These are phyloP conservation scores for Miltochrista miniata DNA, from an alignment of 2,888 invertebrate species.

Conservation along the genomic window DNA sequence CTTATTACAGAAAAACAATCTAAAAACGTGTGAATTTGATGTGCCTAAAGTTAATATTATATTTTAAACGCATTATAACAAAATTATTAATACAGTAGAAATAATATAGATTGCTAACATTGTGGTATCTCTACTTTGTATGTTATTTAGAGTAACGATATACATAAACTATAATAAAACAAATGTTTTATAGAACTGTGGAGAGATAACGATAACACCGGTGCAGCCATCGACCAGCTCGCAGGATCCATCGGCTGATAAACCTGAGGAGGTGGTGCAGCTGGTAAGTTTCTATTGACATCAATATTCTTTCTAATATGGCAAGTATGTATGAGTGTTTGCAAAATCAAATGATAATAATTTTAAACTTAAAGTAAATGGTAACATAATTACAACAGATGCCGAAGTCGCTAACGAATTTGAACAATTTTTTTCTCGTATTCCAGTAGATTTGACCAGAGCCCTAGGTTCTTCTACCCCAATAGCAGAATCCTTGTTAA, in stretches of 20 bases:
- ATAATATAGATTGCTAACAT: slow-evolving; percentile 1
- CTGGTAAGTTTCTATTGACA: slow-evolving; percentile 70
- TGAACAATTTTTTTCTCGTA: too few relatives aligned
- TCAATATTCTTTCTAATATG: too few relatives aligned
- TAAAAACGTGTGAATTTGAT: neutral
- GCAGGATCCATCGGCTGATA: slow-evolving; percentile 60
- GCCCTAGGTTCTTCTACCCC: too few relatives aligned
- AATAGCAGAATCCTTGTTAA: too few relatives aligned
- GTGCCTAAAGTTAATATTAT: slow-evolving; percentile 12
- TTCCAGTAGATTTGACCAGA: too few relatives aligned
- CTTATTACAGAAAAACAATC: neutral
- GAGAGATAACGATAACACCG: slow-evolving; percentile 84
- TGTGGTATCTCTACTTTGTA: neutral
- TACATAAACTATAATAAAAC: slow-evolving; percentile 1
- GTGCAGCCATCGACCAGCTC: slow-evolving; percentile 74
- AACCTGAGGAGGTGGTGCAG: slow-evolving; percentile 74
- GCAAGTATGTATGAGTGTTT: too few relatives aligned
- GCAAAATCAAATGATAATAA: too few relatives aligned
- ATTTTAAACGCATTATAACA: neutral
- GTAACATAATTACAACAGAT: too few relatives aligned
- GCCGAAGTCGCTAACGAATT: too few relatives aligned
- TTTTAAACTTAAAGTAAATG: too few relatives aligned
- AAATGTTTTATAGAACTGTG: slow-evolving; percentile 69
- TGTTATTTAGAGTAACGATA: neutral
- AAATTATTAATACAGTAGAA: neutral